phyloP scores from a whole-genome alignment of 1,140 invertebrate species.

The Trichoplusia ni region DNA sequence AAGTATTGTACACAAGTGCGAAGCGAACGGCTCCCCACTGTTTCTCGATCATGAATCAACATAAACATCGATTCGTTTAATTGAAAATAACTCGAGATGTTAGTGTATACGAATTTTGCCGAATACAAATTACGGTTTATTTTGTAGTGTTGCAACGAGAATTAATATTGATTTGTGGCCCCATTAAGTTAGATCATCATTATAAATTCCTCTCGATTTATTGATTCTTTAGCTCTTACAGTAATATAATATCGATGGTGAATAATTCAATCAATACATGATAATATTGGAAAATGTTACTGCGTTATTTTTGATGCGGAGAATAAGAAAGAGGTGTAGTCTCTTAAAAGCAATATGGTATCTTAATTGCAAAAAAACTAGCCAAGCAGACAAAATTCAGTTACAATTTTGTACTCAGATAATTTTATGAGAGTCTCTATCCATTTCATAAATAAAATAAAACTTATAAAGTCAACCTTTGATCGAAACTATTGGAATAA shows the following conservation, averaged over 20 bases:
- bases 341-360: no score
- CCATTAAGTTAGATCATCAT: constrained; percentile 30
- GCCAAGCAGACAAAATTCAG: no score
- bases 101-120: constrained; percentile 42
- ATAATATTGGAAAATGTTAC: background rate
- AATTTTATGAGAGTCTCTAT: no score
- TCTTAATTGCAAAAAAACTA: no score
- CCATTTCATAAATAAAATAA: no score
- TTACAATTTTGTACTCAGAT: no score
- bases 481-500: no score
- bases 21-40: constrained; percentile 50
- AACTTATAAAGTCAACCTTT: no score
- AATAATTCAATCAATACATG: constrained; percentile 13
- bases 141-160: constrained; percentile 28
- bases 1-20: constrained; percentile 25
- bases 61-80: constrained; percentile 64
- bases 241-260: background rate
- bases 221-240: background rate
- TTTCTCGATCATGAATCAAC: constrained; percentile 57
- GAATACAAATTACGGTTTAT: constrained; percentile 42
- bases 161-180: constrained; percentile 35
- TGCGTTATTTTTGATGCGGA: background rate
- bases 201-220: constrained; percentile 17
- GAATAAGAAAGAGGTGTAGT: no score
- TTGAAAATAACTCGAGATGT: constrained; percentile 53